Conservation (phyloP, 2,797 vertebrate species). For the Chelon labrosus region DNA sequence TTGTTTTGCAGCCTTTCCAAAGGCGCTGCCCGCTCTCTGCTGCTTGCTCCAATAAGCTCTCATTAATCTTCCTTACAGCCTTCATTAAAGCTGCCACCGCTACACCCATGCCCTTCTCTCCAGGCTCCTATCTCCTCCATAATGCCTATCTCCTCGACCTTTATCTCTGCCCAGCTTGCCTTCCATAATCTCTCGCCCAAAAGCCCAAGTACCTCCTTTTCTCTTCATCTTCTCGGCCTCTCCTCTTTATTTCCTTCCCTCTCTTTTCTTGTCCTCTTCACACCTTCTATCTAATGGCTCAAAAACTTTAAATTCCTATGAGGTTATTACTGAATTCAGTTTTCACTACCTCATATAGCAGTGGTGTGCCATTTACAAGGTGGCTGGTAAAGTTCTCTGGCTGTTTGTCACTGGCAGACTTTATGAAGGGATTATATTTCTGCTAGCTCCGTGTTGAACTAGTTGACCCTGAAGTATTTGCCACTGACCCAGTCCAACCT, state of each 20-base stretch:
- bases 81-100: slow-evolving; percentile 70
- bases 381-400: slow-evolving; percentile 13
- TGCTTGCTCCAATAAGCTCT: slow-evolving; percentile 63
- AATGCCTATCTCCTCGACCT: slow-evolving; percentile 53
- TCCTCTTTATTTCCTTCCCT: slow-evolving; percentile 11
- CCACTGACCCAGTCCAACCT: slow-evolving; percentile 10
- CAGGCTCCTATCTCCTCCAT: slow-evolving; percentile 38
- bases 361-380: neutral
- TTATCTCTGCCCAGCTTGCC: slow-evolving; percentile 55
- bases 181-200: slow-evolving; percentile 49
- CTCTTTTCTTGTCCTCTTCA: neutral
- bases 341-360: slow-evolving; percentile 6
- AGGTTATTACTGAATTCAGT: slow-evolving; percentile 31
- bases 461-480: slow-evolving; percentile 31
- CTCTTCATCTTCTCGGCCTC: slow-evolving; percentile 22
- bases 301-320: slow-evolving; percentile 18
- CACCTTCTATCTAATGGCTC: slow-evolving; percentile 12
- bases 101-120: slow-evolving; percentile 34
- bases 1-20: slow-evolving; percentile 57
- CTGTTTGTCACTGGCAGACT: slow-evolving; percentile 18
- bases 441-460: slow-evolving; percentile 23
- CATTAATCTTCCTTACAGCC: slow-evolving; percentile 78
- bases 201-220: slow-evolving; percentile 11
- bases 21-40: slow-evolving; percentile 43
- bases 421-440: slow-evolving; percentile 45